Evolutionary conservation across 2,888 invertebrate genomes (phyloP), one percentile per base, ranked within the genome.

Genomic region (Drosophila macrospina): DNA sequence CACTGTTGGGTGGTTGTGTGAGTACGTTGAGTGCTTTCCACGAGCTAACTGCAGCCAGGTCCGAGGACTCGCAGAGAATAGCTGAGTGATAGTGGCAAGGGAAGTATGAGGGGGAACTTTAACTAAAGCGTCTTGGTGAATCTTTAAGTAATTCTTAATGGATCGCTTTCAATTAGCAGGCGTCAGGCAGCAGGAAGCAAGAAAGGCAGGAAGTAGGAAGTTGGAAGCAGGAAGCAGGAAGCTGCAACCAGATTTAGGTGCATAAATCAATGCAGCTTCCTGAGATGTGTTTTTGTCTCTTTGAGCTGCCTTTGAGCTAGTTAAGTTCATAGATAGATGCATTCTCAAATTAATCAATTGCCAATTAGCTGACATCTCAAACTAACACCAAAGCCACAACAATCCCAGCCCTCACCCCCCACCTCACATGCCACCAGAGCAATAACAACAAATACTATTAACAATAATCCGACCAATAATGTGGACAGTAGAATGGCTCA

Each of bases 291-390:
- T 37, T 37, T 24, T n/a, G 13, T 13, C 48, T 39, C 2, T 0
- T 39, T 39, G 10, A 4, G 10, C 39, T 10, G 39, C 10, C 39
- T 16, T 26, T n/a, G 15, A 11, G 42, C 47, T 80, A 69, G 72
- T 72, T 74, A 74, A 67, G 67, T 80, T 61, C 39, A 47, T 44
- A 57, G 36, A 50, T 62, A 59, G 30, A 54, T 66, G 59, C 56
- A 62, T 61, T 60, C 66, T 71, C 61, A 55, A 71, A 68, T 71
- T 83, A 69, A 85, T 83, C 73, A 83, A 82, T 82, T 83, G 80
- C 69, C 80, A 85, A 85, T 82, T 82, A 81, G 67, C 62, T 67
- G 72, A 64, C 81, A 74, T 59, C 69, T 69, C 41, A 57, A 59
- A 51, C 60, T 30, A 37, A 55, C 44, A 57, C 16, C 34, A 16